Percentiles rank a stretch among this genome's conserved stretches.
phyloP scores from a whole-genome alignment of 2,113 vertebrate species.

The Callocephalon fimbriatum region DNA sequence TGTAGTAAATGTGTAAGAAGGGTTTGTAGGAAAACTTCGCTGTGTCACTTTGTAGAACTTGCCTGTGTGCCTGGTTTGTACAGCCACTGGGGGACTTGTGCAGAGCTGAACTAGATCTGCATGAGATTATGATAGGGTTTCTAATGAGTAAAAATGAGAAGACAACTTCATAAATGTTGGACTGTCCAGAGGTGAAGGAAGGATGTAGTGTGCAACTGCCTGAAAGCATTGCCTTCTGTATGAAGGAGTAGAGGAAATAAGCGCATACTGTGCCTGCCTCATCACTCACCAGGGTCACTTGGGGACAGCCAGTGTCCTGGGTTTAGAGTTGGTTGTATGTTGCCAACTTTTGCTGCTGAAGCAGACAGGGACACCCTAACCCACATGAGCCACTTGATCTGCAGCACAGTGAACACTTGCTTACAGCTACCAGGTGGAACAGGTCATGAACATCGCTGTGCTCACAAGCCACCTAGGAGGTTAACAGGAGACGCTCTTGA shows the following conservation, averaged over 20 bases:
- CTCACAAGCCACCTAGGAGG: not conserved
- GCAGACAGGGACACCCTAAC: not conserved
- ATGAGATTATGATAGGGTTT: not conserved
- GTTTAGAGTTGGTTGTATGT: not conserved
- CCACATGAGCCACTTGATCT: accelerated
- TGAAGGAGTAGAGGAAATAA: not conserved
- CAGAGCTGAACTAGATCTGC: not conserved
- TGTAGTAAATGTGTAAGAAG: not conserved
- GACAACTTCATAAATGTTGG: not conserved
- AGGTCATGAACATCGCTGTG: not conserved
- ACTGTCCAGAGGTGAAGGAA: not conserved
- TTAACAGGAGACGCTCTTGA: not conserved
- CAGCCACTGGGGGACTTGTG: not conserved
- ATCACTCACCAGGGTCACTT: not conserved
- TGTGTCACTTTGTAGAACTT: not conserved
- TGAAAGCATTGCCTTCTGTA: not conserved
- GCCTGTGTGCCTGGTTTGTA: not conserved
- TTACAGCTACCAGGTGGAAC: not conserved
- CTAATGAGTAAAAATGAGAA: not conserved
- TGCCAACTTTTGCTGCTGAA: not conserved
- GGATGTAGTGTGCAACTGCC: not conserved
- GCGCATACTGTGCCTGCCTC: not conserved
- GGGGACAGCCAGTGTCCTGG: not conserved
- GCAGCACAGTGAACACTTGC: not conserved
- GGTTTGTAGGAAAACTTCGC: not conserved